Evolutionary conservation across 2,113 vertebrate genomes (phyloP).

Genomic region (Setophaga kirtlandii): DNA sequence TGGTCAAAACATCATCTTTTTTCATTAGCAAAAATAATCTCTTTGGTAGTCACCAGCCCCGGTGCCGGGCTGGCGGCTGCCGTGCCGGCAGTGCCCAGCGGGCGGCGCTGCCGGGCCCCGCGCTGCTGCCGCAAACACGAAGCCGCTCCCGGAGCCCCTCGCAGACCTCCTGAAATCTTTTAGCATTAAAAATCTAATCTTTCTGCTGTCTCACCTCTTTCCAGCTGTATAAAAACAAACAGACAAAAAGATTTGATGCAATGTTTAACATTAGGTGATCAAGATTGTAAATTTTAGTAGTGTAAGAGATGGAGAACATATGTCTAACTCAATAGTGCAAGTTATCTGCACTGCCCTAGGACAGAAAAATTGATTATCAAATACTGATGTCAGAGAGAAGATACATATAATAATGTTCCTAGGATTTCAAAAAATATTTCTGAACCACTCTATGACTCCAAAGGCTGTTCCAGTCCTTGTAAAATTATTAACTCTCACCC

Average conservation of each 20-base stretch:
- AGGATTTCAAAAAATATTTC: background rate
- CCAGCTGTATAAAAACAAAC: background rate
- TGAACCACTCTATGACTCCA: background rate
- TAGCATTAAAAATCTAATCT: background rate
- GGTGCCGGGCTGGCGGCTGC: rapidly evolving
- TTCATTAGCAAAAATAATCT: background rate
- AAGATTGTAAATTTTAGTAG: background rate
- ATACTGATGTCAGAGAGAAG: background rate
- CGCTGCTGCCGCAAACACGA: rapidly evolving
- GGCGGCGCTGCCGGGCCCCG: background rate
- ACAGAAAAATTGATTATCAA: background rate
- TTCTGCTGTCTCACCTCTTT: background rate
- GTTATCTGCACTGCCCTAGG: background rate
- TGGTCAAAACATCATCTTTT: background rate
- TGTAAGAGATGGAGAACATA: background rate
- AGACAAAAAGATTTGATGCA: background rate
- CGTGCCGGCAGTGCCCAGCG: background rate
- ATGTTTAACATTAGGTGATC: background rate
- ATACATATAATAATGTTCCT: background rate
- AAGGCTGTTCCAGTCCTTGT: background rate
- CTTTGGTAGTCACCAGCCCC: background rate
- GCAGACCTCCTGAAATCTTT: background rate
- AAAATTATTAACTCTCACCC: background rate
- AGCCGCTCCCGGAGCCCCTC: background rate
- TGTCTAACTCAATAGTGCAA: background rate